Percentiles rank a stretch among this genome's conserved stretches.
These are phyloP conservation scores for Charanyca ferruginea DNA, from an alignment of 2,888 invertebrate species.

Conservation along the genomic window DNA sequence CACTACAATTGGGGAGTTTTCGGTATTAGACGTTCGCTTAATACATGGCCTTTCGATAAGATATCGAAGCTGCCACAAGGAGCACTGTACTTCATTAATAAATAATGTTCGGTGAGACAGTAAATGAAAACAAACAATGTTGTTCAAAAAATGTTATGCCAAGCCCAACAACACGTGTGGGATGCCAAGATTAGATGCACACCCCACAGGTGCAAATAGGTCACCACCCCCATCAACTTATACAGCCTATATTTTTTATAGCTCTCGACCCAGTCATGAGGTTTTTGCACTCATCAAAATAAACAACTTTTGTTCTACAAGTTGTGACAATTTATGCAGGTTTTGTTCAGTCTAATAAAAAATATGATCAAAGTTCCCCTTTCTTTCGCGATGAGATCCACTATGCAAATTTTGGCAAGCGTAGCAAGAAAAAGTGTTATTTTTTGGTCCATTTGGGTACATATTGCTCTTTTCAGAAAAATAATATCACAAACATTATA, in stretches of 20 bases:
- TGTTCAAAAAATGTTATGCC: not conserved
- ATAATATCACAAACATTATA: conserved; percentile 38
- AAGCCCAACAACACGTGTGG: not conserved
- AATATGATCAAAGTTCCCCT: conserved; percentile 52
- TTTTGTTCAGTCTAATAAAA: conserved; percentile 56
- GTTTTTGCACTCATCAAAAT: conserved; percentile 56
- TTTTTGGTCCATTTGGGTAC: conserved; percentile 31
- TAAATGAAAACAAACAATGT: not conserved
- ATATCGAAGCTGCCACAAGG: conserved; percentile 30
- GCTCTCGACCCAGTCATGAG: conserved; percentile 27
- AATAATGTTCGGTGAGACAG: conserved; percentile 15
- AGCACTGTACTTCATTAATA: conserved; percentile 31
- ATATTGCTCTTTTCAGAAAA: conserved; percentile 40
- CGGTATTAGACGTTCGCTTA: conserved; percentile 54
- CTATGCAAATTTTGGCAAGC: conserved; percentile 45
- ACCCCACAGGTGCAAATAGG: conserved; percentile 57
- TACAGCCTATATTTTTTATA: conserved; percentile 55
- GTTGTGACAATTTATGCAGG: conserved; percentile 54
- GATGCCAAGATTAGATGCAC: not conserved
- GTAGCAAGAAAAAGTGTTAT: conserved; percentile 30
- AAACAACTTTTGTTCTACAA: conserved; percentile 61
- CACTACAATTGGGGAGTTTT: conserved; percentile 68
- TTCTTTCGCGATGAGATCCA: conserved; percentile 41
- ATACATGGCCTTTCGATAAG: conserved; percentile 58
- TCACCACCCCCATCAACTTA: conserved; percentile 53